phyloP scores from a whole-genome alignment of 2,888 invertebrate genomes.

The Abrostola triplasia region DNA sequence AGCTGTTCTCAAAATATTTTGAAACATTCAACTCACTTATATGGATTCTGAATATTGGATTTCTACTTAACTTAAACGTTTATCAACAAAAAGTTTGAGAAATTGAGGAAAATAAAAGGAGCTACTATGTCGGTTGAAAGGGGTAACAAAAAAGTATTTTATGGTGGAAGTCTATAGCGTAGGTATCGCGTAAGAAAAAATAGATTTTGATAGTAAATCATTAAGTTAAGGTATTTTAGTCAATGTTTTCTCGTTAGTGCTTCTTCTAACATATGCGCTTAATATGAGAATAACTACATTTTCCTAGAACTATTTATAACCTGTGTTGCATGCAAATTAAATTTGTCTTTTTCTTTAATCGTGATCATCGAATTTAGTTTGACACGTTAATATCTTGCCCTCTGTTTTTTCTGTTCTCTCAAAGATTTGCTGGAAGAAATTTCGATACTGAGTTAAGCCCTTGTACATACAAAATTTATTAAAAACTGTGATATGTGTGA shows the following conservation, averaged over 20 bases:
- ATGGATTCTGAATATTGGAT: conserved; percentile 13
- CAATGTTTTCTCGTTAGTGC: conserved; percentile 13
- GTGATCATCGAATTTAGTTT: too few species aligned
- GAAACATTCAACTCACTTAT: conserved; percentile 20
- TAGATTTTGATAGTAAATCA: conserved; percentile 26
- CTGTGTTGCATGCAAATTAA: too few species aligned
- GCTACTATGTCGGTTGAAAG: conserved; percentile 23
- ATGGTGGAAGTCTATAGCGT: conserved; percentile 38
- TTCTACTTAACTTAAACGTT: conserved; percentile 27
- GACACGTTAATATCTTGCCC: too few species aligned
- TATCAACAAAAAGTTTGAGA: conserved; percentile 24
- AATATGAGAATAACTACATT: not conserved
- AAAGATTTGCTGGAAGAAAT: too few species aligned
- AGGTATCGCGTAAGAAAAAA: conserved; percentile 36
- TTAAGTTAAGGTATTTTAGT: conserved; percentile 41
- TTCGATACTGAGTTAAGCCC: too few species aligned
- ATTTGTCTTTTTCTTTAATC: too few species aligned
- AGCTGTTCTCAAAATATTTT: conserved; percentile 20
- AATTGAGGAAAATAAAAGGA: conserved; percentile 41
- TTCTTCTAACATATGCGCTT: conserved; percentile 14
- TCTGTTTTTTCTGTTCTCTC: too few species aligned
- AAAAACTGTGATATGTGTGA: too few species aligned
- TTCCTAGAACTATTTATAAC: not conserved
- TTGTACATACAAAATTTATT: too few species aligned
- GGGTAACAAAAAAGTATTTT: conserved; percentile 39